A percentile compares a stretch with the other conserved stretches of the same genome.
Evolutionary conservation across 2,113 vertebrate genomes (phyloP).

Genomic region (Bubalus kerabau): DNA sequence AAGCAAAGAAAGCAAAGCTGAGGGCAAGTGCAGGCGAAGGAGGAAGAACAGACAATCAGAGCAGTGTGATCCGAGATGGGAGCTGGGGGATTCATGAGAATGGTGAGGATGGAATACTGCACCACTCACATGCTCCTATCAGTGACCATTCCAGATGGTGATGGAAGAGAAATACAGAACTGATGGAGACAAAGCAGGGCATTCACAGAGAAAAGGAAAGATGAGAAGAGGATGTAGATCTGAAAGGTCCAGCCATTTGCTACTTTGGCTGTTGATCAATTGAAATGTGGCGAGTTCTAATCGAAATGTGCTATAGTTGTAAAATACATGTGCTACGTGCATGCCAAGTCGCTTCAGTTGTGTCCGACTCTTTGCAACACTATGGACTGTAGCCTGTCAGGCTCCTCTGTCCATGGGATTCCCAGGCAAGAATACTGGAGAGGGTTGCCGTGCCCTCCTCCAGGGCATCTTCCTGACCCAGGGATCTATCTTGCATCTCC

Average conservation of each 20-base stretch:
- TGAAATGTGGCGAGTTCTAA: background rate
- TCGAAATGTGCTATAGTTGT: background rate
- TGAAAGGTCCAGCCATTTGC: background rate
- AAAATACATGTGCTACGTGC: background rate
- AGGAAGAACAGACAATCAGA: accelerated
- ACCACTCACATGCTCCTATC: background rate
- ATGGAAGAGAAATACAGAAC: background rate
- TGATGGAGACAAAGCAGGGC: background rate
- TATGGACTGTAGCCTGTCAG: background rate
- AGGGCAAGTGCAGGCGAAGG: background rate
- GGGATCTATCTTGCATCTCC: background rate
- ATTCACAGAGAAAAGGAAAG: background rate
- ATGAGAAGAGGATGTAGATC: background rate
- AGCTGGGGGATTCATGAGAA: background rate
- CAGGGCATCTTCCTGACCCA: background rate
- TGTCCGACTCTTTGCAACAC: background rate
- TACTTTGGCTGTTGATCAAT: background rate
- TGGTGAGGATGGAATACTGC: background rate
- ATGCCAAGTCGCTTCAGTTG: background rate
- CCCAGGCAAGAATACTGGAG: background rate
- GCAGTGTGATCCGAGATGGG: background rate
- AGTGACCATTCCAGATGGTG: background rate
- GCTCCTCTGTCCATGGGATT: background rate
- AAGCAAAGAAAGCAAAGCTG: background rate
- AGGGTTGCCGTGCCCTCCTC: background rate